Evolutionary conservation across 2,888 invertebrate species (phyloP).

Genomic region (Microchrysa polita): DNA sequence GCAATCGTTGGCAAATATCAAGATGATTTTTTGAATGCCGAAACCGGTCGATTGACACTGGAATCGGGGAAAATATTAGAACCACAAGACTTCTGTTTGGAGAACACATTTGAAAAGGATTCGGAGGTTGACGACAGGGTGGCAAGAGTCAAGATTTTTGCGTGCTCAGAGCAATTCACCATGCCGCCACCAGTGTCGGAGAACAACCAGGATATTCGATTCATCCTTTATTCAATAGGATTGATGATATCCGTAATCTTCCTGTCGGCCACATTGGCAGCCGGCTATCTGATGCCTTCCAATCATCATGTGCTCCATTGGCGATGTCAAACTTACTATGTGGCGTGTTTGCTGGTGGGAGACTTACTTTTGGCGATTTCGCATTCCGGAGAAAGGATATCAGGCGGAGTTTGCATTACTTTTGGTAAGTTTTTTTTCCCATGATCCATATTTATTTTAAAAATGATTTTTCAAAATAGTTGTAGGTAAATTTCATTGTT

Average conservation of each 20-base stretch:
- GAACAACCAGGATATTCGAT: slow-evolving; percentile 66
- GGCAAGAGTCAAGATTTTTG: slow-evolving; percentile 67
- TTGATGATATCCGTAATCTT: slow-evolving; percentile 84
- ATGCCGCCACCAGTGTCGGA: slow-evolving; percentile 53
- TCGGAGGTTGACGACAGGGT: background rate
- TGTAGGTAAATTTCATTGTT: too few relatives aligned
- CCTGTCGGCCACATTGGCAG: slow-evolving; percentile 81
- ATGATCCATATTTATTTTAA: too few relatives aligned
- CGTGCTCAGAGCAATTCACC: slow-evolving; percentile 70
- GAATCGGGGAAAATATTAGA: slow-evolving; percentile 61
- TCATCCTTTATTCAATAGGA: slow-evolving; percentile 79
- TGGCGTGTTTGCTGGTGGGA: slow-evolving; percentile 82
- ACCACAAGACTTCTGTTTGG: slow-evolving; percentile 53
- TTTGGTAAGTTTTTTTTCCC: slow-evolving; percentile 83
- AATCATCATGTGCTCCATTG: slow-evolving; percentile 88
- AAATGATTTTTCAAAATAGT: too few relatives aligned
- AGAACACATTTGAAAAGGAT: slow-evolving; percentile 50
- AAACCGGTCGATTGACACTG: slow-evolving; percentile 67
- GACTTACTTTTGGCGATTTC: slow-evolving; percentile 81
- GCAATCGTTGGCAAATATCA: slow-evolving; percentile 70
- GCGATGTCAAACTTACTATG: slow-evolving; percentile 89
- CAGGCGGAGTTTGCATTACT: slow-evolving; percentile 71
- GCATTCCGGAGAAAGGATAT: slow-evolving; percentile 73
- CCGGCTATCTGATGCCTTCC: slow-evolving; percentile 81
- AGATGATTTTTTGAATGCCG: slow-evolving; percentile 66